phyloP scores from a whole-genome alignment of 2,113 vertebrate species.

The Axis porcinus region DNA sequence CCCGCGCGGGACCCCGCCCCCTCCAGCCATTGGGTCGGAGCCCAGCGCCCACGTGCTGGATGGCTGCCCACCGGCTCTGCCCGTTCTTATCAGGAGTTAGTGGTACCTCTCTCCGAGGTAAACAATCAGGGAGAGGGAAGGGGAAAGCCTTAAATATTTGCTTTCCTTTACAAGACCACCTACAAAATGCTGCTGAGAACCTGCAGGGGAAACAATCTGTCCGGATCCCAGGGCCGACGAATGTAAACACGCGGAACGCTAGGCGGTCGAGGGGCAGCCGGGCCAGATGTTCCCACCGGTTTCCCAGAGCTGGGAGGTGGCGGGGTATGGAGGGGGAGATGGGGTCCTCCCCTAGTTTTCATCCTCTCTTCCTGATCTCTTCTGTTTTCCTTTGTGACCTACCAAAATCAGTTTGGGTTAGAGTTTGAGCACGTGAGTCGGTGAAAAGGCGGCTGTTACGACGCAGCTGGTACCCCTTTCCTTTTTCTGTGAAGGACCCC shows the following conservation, averaged over 20 bases:
- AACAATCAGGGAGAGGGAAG: conserved; percentile 75
- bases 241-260: conserved; percentile 75
- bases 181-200: conserved; percentile 73
- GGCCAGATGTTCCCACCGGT: conserved; percentile 73
- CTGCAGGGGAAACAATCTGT: conserved; percentile 76
- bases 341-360: not conserved
- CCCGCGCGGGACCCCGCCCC: not conserved
- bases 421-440: not conserved
- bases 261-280: conserved; percentile 34
- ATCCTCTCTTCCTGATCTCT: conserved; percentile 23
- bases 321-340: not conserved
- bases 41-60: fast-evolving
- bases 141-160: conserved; percentile 78
- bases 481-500: not conserved
- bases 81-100: conserved; percentile 47
- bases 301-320: conserved; percentile 46
- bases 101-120: conserved; percentile 73
- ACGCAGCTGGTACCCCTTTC: not conserved
- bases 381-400: conserved; percentile 66
- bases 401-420: not conserved
- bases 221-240: conserved; percentile 61
- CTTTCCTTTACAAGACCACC: conserved; percentile 81
- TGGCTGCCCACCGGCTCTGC: not conserved
- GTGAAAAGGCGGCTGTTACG: not conserved
- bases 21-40: not conserved